Evolutionary conservation across 2,797 vertebrate genomes (phyloP), one percentile per base, ranked within the genome.

Genomic region (Sebastes minor): DNA sequence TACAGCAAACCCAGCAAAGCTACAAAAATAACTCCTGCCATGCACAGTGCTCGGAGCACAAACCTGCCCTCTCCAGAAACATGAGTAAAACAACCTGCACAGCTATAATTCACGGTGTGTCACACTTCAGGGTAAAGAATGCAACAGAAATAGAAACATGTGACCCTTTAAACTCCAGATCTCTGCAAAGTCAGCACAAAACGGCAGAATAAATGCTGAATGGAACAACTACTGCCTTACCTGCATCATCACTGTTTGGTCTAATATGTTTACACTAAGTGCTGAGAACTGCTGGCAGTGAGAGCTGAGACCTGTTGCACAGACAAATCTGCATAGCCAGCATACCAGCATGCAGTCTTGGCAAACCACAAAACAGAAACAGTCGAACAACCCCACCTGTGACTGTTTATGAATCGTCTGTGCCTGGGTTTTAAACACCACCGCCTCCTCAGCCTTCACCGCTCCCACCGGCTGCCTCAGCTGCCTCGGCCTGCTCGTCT

Each of bases 381-480:
- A 63, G 56, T 71, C 8, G 8, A 82, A 55, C 82, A 46, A 46
- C 13, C 87, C 83, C 86, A 94, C 93, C 93, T 94, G 91, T 71
- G 83, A 66, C 72, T 89, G 88, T 72, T 83, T 83, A 76, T 69
- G 83, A 82, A 73, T 66, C 71, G 9, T 82, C 76, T 71, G 80
- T 3, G 69, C 71, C 75, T 52, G 84, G 14, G 73, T 30, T 73
- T 84, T 78, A 23, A 87, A 65, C 20, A 52, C 73, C 69, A 42
- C 53, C 5, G 22, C 76, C 81, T 75, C 83, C 64, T 83, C 82
- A 4, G 79, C 82, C 82, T 78, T 78, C 82, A 53, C 60, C 3
- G 27, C 52, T 1, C 38, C 52, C 42, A 28, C 62, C 61, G 20
- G 23, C 72, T n/a, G 84, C 68, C 77, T 84, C 79, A 53, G 80